These are phyloP conservation scores for Brachionus rubens DNA, from an alignment of 1,140 invertebrate genomes.

Conservation along the genomic window DNA sequence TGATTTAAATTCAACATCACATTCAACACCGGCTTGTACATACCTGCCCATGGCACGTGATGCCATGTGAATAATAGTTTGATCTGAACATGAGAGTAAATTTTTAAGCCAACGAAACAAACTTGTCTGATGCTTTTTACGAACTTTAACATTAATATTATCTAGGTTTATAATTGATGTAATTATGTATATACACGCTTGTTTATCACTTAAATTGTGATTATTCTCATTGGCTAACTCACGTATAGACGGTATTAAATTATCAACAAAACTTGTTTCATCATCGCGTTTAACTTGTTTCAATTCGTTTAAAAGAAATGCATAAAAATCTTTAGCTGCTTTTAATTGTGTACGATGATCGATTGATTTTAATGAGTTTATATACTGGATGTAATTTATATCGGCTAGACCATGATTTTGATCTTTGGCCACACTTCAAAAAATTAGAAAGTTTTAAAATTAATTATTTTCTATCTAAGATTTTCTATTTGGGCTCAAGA, in stretches of 20 bases:
- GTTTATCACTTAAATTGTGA: constrained; percentile 9
- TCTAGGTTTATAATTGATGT: constrained; percentile 44
- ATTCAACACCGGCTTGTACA: constrained; percentile 67
- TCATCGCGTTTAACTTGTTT: constrained; percentile 35
- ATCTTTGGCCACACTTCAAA: background rate
- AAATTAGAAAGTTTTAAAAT: too few species aligned
- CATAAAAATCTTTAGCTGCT: constrained; percentile 41
- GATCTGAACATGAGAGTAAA: constrained; percentile 80
- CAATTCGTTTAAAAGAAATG: constrained; percentile 25
- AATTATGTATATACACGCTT: constrained; percentile 40
- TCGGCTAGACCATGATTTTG: constrained; percentile 1
- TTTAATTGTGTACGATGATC: constrained; percentile 23
- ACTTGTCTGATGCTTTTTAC: constrained; percentile 41
- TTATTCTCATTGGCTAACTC: constrained; percentile 44
- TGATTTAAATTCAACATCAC: constrained; percentile 37
- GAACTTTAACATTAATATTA: constrained; percentile 38
- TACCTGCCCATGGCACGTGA: constrained; percentile 87
- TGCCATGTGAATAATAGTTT: constrained; percentile 88
- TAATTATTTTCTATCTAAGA: too few species aligned
- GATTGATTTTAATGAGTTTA: constrained; percentile 16
- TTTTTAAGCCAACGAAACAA: constrained; percentile 67
- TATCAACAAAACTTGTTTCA: constrained; percentile 26
- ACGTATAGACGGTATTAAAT: constrained; percentile 18
- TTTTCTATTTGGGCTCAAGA: too few species aligned
- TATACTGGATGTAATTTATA: constrained; percentile 19